Conservation (phyloP, 2,797 vertebrate genomes). For the Manis javanica region DNA sequence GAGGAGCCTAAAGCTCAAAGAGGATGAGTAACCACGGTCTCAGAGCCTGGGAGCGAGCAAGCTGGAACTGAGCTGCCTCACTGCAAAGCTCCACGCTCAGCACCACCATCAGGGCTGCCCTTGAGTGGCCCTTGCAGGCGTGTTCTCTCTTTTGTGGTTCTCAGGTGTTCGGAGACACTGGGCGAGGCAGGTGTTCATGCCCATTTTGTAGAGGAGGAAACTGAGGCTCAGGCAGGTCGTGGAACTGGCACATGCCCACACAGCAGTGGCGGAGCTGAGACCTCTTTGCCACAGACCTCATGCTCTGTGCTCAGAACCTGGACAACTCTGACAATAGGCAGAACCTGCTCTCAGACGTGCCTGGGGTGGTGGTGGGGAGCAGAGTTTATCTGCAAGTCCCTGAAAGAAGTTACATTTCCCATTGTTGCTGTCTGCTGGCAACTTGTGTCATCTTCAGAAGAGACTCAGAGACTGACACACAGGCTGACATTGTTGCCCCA, state of each 20-base stretch:
- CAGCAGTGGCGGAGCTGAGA: neutral
- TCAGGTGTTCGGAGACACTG: neutral
- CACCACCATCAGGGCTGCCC: neutral
- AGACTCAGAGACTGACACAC: neutral
- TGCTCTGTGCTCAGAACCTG: neutral
- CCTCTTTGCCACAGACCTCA: neutral
- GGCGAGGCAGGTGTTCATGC: neutral
- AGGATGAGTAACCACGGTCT: neutral
- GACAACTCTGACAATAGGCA: neutral
- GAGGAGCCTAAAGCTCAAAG: neutral
- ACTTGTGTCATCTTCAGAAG: constrained; percentile 14
- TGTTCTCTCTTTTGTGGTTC: neutral
- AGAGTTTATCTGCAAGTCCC: neutral
- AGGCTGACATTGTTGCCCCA: constrained; percentile 40
- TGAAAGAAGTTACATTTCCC: neutral
- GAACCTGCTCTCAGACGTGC: rapidly evolving
- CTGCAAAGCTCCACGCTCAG: neutral
- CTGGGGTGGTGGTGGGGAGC: neutral
- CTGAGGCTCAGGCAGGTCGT: neutral
- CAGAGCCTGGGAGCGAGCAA: neutral
- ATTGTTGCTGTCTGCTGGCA: constrained; percentile 12
- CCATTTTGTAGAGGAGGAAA: neutral
- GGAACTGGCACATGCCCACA: neutral
- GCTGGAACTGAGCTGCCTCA: neutral
- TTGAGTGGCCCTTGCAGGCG: neutral